Conservation (phyloP, 1,140 invertebrate genomes). For the Dolichoris vasculosae region DNA sequence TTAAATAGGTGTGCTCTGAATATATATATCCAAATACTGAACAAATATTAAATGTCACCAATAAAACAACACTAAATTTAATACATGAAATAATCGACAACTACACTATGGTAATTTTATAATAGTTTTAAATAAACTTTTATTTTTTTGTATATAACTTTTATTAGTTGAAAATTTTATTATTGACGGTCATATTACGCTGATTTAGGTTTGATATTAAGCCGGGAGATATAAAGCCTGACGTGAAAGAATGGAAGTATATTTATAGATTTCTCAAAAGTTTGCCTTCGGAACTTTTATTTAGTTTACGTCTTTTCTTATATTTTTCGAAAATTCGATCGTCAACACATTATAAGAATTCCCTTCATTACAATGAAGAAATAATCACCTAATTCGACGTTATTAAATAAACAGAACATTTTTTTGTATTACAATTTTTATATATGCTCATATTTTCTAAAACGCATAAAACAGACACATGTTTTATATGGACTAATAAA, state of each 20-base stretch:
- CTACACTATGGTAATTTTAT: too few species aligned
- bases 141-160: background rate
- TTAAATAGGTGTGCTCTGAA: too few species aligned
- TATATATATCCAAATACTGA: too few species aligned
- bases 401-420: background rate
- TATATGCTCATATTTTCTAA: background rate
- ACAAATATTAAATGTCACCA: too few species aligned
- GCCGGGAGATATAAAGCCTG: conserved; percentile 1
- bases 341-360: background rate
- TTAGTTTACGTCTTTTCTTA: background rate
- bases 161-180: background rate
- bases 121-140: background rate
- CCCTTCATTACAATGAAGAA: background rate
- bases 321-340: background rate
- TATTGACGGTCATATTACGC: background rate
- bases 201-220: background rate
- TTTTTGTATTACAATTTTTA: conserved; percentile 2
- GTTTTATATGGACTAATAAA: conserved; percentile 2
- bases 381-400: background rate
- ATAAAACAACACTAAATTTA: too few species aligned
- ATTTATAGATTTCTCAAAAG: conserved; percentile 37
- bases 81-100: too few species aligned
- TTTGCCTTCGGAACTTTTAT: background rate
- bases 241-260: background rate
- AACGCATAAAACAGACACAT: conserved; percentile 17